Evolutionary conservation across 2,797 vertebrate species (phyloP), one percentile per base, ranked within the genome.

Genomic region (Hirundo rustica): DNA sequence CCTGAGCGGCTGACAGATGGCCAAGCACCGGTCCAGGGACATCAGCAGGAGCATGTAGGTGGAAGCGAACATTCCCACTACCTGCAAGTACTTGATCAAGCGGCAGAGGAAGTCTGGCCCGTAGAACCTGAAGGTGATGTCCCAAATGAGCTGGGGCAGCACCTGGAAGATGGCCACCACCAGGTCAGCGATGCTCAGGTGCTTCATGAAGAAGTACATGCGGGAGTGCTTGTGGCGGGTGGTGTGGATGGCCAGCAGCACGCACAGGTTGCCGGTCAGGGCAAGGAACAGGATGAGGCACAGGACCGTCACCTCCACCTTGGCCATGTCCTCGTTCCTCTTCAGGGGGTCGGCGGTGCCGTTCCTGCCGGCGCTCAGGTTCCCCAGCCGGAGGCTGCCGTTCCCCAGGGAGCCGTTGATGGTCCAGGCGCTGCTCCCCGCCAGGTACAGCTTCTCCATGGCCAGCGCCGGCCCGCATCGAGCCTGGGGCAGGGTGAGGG

Each of bases 131-230:
- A 99, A 99, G 13, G 99, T 99, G 98, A 99, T 99, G 96, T 99
- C 99, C 99, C 99, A 99, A 27, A 99, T 98, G 86, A 99, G 99
- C 91, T 99, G 99, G 12, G 99, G 99, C 50, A 99, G 97, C 50
- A 99, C 99, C 97, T 99, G 99, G 88, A 99, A 99, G 81, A 99
- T 67, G 3, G 99, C 99, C 82, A 99, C 99, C 12, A 99, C 98
- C 71, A 99, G 98, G 95, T 99, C 99, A 7, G 99, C 99, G 64
- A 99, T 99, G 98, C 99, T 99, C 87, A 99, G 97, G 97, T 99
- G 99, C 96, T 99, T 99, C 98, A 99, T 99, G 97, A 99, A 99
- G 97, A 99, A 99, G 93, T 99, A 99, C 98, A 99, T 99, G 97
- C 99, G 99, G 47, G 99, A 99, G 80, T 98, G 98, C 84, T 98